Evolutionary conservation across 2,888 invertebrate species (phyloP).

Genomic region (Dendrolimus houi): DNA sequence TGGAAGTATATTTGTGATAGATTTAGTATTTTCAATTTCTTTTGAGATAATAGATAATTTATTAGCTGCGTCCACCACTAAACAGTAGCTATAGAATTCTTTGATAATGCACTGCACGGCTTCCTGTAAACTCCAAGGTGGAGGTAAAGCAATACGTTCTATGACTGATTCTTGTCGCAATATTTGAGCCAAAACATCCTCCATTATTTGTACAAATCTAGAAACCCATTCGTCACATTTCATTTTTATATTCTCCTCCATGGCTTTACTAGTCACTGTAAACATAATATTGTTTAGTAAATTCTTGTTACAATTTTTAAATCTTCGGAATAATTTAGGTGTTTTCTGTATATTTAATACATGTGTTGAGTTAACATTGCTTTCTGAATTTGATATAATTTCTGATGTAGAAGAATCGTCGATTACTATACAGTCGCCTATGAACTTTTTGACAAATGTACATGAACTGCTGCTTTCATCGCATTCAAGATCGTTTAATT

Average conservation of each 20-base stretch:
- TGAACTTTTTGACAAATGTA: too few species aligned
- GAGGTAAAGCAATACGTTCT: constrained; percentile 26
- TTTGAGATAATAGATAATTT: constrained; percentile 24
- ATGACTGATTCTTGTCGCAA: constrained; percentile 32
- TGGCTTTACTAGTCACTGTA: constrained; percentile 30
- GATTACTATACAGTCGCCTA: constrained; percentile 17
- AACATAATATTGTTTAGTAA: constrained; percentile 30
- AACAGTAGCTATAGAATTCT: constrained; percentile 26
- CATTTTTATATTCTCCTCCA: constrained; percentile 39
- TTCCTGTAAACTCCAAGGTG: constrained; percentile 53
- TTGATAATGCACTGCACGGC: constrained; percentile 42
- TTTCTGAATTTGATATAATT: constrained; percentile 30
- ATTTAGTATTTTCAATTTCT: constrained; percentile 46
- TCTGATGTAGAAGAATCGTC: constrained; percentile 34
- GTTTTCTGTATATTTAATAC: constrained; percentile 2
- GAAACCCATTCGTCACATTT: constrained; percentile 56
- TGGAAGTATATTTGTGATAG: constrained; percentile 59
- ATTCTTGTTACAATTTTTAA: constrained; percentile 2
- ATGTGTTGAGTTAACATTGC: constrained; percentile 17
- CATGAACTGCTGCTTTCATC: too few species aligned
- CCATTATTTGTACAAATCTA: constrained; percentile 59
- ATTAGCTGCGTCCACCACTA: constrained; percentile 35
- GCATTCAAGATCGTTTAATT: too few species aligned
- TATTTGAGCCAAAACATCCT: constrained; percentile 46
- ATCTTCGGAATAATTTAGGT: too few species aligned